Evolutionary conservation across 2,888 invertebrate genomes (phyloP).

Genomic region (Pristionchus fissidentatus): DNA sequence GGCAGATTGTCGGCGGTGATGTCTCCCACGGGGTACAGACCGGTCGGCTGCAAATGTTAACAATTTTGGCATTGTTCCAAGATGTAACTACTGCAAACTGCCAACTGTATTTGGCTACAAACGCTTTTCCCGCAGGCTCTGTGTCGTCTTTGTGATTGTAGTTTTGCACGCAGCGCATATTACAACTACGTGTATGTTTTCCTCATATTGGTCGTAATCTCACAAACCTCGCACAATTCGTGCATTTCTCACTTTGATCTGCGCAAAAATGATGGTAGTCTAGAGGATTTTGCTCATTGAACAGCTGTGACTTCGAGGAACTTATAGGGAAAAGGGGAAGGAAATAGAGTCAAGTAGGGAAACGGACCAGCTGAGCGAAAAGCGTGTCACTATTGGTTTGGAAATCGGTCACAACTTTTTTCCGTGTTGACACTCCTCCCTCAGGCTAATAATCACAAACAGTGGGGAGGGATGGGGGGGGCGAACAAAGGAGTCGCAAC

Average conservation of each 20-base stretch:
- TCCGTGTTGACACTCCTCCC: background rate
- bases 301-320: background rate
- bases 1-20: slow-evolving; percentile 45
- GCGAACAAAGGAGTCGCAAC: background rate
- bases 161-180: background rate
- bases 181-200: background rate
- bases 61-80: too few relatives aligned
- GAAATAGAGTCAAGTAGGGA: too few relatives aligned
- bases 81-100: too few relatives aligned
- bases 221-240: slow-evolving; percentile 25
- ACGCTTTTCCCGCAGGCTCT: background rate
- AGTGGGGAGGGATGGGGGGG: background rate
- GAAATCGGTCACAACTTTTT: background rate
- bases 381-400: background rate
- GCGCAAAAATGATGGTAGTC: background rate
- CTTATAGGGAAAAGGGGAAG: too few relatives aligned
- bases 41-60: slow-evolving; percentile 21
- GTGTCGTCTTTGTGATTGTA: background rate
- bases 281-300: slow-evolving; percentile 5
- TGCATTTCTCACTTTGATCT: background rate
- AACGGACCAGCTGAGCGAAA: too few relatives aligned
- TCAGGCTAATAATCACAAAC: slow-evolving; percentile 38
- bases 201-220: background rate
- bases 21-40: slow-evolving; percentile 46
- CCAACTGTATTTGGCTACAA: background rate